phyloP scores from a whole-genome alignment of 2,888 invertebrate species.

The Caenorhabditis drosophilae region DNA sequence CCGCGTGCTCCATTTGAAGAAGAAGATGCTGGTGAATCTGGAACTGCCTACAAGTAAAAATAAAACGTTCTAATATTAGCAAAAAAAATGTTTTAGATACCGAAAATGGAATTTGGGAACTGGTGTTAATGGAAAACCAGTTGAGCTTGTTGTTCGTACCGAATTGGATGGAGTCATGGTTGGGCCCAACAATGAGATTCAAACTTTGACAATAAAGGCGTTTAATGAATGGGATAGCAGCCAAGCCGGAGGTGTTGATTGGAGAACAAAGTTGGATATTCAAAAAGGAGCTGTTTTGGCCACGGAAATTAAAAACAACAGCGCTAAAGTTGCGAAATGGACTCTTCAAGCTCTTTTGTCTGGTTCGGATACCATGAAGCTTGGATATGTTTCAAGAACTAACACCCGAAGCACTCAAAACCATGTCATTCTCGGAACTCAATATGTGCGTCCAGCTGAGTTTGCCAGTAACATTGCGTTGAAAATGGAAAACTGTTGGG shows the following conservation, averaged over 20 bases:
- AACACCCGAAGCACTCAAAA: conserved; percentile 91
- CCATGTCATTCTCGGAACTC: conserved; percentile 74
- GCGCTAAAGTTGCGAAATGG: conserved; percentile 99
- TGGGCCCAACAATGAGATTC: conserved; percentile 78
- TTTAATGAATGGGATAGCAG: conserved; percentile 99
- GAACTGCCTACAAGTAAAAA: conserved; percentile 56
- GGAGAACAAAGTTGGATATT: conserved; percentile 91
- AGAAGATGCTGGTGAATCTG: conserved; percentile 50
- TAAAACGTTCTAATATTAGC: background rate
- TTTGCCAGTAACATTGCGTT: conserved; percentile 98
- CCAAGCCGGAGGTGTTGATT: conserved; percentile 92
- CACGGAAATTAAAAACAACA: conserved; percentile 96
- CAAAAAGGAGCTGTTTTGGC: conserved; percentile 97
- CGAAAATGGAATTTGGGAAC: conserved; percentile 95
- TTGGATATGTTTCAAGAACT: conserved; percentile 96
- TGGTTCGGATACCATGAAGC: conserved; percentile 95
- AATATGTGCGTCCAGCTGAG: conserved; percentile 96
- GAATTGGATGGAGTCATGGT: conserved; percentile 92
- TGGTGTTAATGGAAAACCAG: conserved; percentile 76
- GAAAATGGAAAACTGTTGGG: conserved; percentile 99
- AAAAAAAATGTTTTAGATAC: conserved; percentile 74
- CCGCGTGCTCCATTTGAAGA: conserved; percentile 62
- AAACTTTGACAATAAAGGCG: conserved; percentile 93
- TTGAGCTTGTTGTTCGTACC: conserved; percentile 83
- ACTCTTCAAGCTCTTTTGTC: conserved; percentile 87